phyloP scores from a whole-genome alignment of 2,797 vertebrate genomes.

The Eospalax fontanierii region DNA sequence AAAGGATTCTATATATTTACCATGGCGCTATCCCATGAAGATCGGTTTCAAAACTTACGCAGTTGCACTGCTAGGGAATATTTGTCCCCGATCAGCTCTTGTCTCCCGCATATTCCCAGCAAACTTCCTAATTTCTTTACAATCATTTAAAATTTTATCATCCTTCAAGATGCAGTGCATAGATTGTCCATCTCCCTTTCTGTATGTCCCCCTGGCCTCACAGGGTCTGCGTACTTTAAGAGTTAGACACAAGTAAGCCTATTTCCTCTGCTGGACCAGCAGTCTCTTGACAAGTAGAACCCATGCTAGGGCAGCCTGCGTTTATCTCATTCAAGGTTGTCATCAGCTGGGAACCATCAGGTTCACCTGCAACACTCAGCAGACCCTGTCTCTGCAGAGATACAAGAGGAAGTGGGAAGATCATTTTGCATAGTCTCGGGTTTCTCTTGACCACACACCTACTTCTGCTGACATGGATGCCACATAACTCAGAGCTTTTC shows the following conservation, averaged over 20 bases:
- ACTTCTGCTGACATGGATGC: not conserved
- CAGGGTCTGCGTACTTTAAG: not conserved
- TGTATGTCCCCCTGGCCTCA: not conserved
- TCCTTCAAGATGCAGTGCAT: not conserved
- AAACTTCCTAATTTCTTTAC: not conserved
- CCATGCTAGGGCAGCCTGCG: not conserved
- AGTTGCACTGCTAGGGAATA: not conserved
- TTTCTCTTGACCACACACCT: not conserved
- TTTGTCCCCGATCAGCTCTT: not conserved
- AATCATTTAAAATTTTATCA: not conserved
- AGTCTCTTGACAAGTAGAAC: not conserved
- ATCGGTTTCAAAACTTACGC: conserved; percentile 18
- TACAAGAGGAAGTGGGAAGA: not conserved
- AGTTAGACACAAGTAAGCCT: not conserved
- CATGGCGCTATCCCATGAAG: not conserved
- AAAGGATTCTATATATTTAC: conserved; percentile 56
- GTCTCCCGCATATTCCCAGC: not conserved
- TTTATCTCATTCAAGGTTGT: not conserved
- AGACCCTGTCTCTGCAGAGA: not conserved
- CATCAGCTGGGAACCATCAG: not conserved
- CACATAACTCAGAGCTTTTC: not conserved
- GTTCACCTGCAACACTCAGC: not conserved
- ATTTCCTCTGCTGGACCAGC: fast-evolving
- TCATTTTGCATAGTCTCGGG: not conserved
- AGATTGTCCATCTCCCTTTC: not conserved